Base-by-base conservation (phyloP, 2,888 invertebrate species). In the Imbricaverruca yamaguchii region DNA sequence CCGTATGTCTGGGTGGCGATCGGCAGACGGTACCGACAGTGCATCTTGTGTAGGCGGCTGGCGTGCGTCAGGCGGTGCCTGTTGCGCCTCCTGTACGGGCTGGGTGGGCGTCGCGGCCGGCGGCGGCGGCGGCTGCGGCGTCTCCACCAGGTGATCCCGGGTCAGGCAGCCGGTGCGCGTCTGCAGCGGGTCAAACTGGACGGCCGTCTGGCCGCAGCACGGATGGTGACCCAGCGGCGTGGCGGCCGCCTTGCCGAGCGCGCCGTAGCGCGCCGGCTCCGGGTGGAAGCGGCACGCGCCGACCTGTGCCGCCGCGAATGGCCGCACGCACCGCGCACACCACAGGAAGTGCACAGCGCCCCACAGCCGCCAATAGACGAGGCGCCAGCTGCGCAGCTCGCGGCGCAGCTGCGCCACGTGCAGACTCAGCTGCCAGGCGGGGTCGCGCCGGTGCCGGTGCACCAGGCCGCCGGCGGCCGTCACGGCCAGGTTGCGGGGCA, bases 201-300 rank as follows among this genome's bases (percentile, higher is more conserved):
- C 93, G 1, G 94, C 93, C 84, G 93, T 90, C 87, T 93, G 93
- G 56, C 94, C 94, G 87, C 97, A 97, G 88, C 97, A 97, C 0
- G 95, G 93, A 88, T 92, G 94, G 81, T 88, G 87, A 9, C 89
- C 89, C 81, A 85, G 84, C 12, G 84, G 84, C 55, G 82, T 83
- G n/a, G 84, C 83, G 61, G 82, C 80, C 56, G 82, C 57, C 82
- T 81, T 23, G 13, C 81, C 82, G 57, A 84, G 77, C 39, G 92
- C 89, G 80, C 94, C 94, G 21, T 93, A 94, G 86, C 93, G 93
- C 9, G 94, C 90, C 21, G 89, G 87, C 85, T 94, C 93, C n/a
- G 92, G 91, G 88, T 95, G 95, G 86, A 92, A 92, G 12, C 92
- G 91, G 85, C 95, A 95, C 93, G 93, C 77, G 25, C 79, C 81